A percentile compares a stretch with the other conserved stretches of the same genome.
Conservation (phyloP, 1,140 invertebrate genomes). For the Ephestia elutella region DNA sequence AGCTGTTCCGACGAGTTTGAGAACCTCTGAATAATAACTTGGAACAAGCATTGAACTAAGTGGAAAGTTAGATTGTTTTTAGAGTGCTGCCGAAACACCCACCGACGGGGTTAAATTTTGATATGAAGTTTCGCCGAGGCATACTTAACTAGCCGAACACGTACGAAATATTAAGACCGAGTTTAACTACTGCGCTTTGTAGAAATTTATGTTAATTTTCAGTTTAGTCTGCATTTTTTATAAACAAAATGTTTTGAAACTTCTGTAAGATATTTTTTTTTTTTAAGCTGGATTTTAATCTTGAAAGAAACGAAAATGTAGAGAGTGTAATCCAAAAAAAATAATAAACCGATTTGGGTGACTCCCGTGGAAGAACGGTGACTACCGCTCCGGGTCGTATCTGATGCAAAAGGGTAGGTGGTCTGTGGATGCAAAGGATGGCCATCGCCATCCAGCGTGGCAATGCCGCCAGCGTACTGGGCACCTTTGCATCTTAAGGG, state of each 20-base stretch:
- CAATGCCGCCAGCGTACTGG: too few relatives aligned
- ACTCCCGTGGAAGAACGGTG: too few relatives aligned
- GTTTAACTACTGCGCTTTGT: not conserved
- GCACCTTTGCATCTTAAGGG: too few relatives aligned
- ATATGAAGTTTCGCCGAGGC: not conserved
- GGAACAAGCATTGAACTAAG: not conserved
- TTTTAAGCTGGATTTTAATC: too few relatives aligned
- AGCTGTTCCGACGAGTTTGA: constrained; percentile 1
- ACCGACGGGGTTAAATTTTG: not conserved
- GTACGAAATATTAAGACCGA: not conserved
- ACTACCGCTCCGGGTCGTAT: too few relatives aligned
- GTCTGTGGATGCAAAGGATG: too few relatives aligned
- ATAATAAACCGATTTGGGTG: too few relatives aligned
- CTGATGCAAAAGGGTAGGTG: too few relatives aligned
- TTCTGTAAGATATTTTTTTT: not conserved
- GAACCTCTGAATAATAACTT: constrained; percentile 3
- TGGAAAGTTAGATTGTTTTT: constrained; percentile 5
- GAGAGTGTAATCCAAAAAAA: too few relatives aligned
- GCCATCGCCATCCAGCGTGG: too few relatives aligned
- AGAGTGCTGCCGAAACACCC: constrained; percentile 2
- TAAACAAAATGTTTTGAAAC: not conserved
- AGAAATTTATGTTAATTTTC: not conserved
- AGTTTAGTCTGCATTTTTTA: not conserved
- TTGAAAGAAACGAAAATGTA: too few relatives aligned
- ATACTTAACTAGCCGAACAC: not conserved